Conservation (phyloP, 2,797 vertebrate genomes). For the Cyclopterus lumpus region DNA sequence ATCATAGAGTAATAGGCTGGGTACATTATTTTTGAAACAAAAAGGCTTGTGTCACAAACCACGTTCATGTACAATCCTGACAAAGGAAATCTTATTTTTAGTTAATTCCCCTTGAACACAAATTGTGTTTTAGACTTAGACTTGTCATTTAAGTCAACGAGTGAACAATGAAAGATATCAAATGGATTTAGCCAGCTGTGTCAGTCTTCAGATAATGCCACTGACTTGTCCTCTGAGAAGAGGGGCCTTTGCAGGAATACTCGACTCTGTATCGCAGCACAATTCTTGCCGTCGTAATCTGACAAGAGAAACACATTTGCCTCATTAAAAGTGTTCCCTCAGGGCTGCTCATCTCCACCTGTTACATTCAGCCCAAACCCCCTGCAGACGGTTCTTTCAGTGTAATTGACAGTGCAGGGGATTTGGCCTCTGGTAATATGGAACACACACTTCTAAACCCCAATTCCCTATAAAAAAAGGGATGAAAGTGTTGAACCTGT, state of each 20-base stretch:
- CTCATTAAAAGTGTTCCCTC: conserved; percentile 39
- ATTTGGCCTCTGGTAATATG: conserved; percentile 21
- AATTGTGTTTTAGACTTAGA: not conserved
- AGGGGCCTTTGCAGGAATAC: conserved; percentile 13
- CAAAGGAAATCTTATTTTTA: not conserved
- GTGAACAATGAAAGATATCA: conserved; percentile 16
- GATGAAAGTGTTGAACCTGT: conserved; percentile 32
- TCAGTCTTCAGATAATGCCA: conserved; percentile 4
- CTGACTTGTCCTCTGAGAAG: conserved; percentile 11
- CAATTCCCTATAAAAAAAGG: conserved; percentile 5
- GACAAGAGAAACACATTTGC: conserved; percentile 23
- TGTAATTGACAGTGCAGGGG: conserved; percentile 24
- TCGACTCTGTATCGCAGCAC: not conserved
- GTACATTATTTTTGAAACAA: not conserved
- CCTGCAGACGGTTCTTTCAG: conserved; percentile 10
- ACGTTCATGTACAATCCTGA: not conserved
- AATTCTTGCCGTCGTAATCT: conserved; percentile 10
- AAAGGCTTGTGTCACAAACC: conserved; percentile 1
- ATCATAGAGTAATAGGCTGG: too few species aligned
- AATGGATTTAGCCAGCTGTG: not conserved
- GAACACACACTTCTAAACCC: conserved; percentile 32
- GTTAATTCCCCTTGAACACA: not conserved
- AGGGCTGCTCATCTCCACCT: conserved; percentile 33
- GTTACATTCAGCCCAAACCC: conserved; percentile 12
- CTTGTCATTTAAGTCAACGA: not conserved